Evolutionary conservation across 1,140 invertebrate species (phyloP), one percentile per base, ranked within the genome.

Genomic region (Ostrea edulis): DNA sequence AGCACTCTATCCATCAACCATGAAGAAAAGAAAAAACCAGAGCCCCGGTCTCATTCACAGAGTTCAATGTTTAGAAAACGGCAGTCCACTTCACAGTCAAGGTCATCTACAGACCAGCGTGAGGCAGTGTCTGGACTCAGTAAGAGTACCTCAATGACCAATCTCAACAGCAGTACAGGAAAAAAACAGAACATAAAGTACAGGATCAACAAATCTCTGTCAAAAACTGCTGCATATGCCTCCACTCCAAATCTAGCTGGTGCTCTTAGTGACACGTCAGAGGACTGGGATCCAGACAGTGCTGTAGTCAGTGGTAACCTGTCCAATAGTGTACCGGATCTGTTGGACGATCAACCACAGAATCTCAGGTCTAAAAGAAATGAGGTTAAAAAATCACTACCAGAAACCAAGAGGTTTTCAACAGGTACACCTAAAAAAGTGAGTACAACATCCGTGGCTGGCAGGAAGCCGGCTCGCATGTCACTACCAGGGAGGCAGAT

Each of bases 271-370:
- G 86, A 87, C 22, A 77, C 68, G 9, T 77, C 68, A 25, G 68
- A 77, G 14, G 86, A 87, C 77, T 51, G 44, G 52, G 58, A 44
- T 9, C 14, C 8, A 54, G 68, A 68, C 9, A 62, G 35, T 35
- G 65, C 51, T 2, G 22, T 82, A 83, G n/a, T 85, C 22, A 85
- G 83, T 9, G 88, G 90, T 14, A 93, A 93, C 86, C 52, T 90
- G 9, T 92, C 92, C 20, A 89, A 89, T 20, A 93, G 92, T 88
- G 90, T 90, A 0, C 92, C 92, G 8, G 92, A 93, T 83, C 82
- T 93, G 55, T 65, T 90, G 52, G 91, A 93, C 81, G 90, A 88
- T 29, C 86, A 90, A 12, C 65, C 85, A 12, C 52, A 55, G 22
- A 68, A 65, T 71, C 55, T 62, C 12, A 77, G 52, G 35, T 54